phyloP scores from a whole-genome alignment of 2,113 vertebrate genomes.

The Sorex araneus region DNA sequence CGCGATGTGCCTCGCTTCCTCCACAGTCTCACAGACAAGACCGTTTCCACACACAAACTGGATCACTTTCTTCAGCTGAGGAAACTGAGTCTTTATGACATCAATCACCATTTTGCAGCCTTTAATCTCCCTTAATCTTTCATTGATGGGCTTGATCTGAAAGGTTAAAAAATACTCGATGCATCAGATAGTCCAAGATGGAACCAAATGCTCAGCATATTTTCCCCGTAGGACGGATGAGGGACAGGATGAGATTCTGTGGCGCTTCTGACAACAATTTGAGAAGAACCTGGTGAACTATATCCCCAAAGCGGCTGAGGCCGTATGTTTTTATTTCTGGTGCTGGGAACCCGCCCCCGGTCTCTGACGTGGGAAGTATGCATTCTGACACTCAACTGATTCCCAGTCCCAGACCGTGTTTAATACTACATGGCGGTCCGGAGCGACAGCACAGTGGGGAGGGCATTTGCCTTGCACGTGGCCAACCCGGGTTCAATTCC shows the following conservation, averaged over 20 bases:
- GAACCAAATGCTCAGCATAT: not conserved
- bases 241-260: not conserved
- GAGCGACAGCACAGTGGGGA: too few species aligned
- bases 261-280: not conserved
- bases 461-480: too few species aligned
- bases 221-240: not conserved
- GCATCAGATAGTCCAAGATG: constrained; percentile 35
- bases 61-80: constrained; percentile 92
- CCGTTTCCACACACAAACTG: constrained; percentile 97
- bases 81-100: constrained; percentile 91
- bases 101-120: constrained; percentile 95
- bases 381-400: not conserved
- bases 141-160: constrained; percentile 94
- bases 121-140: constrained; percentile 94
- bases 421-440: too few species aligned
- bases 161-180: constrained; percentile 65
- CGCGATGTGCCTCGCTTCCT: constrained; percentile 93
- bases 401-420: not conserved
- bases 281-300: constrained; percentile 19
- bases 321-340: not conserved
- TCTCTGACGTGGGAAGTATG: not conserved
- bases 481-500: too few species aligned
- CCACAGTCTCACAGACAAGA: constrained; percentile 95
- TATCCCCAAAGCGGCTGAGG: not conserved
- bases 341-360: not conserved